Evolutionary conservation across 2,888 invertebrate species (phyloP), one percentile per base, ranked within the genome.

Genomic region (Lysandra bellargus): DNA sequence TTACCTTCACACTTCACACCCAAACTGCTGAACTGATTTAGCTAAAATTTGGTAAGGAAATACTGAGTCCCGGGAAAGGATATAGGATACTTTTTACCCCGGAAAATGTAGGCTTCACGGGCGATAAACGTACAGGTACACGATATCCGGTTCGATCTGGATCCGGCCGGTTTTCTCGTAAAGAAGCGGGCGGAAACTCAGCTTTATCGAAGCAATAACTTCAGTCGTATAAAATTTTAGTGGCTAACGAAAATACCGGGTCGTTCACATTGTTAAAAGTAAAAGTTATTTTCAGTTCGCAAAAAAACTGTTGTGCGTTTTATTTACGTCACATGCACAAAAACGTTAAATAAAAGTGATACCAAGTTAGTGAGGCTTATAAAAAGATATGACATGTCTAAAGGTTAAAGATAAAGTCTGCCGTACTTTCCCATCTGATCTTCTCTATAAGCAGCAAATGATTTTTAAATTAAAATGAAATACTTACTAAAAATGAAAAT

Each of bases 241-340:
- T 75, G 75, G 44, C 9, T 49, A 49, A 75, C 49, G 44, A 44
- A 44, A 49, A 74, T 74, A 74, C n/a, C 44, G n/a, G 76, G 76
- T 76, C 57, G 33, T 76, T 57, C 30, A 76, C 76, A n/a, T 75
- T 53, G 75, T 75, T 57, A 57, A 76, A 76, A 76, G 76, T 53
- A 76, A 76, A 57, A 76, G 76, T 76, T 57, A 33, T 33, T 53
- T 53, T 49, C 2, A 53, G 17, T 73, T 40, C 7, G 7, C n/a
- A 23, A 74, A 17, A 17, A 73, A 73, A 74, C 40, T 44, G n/a
- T 44, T n/a, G 40, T 40, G 44, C 74, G 40, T 74, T 37, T 33
- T 61, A 6, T 49, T 49, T 14, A 64, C 64, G 64, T 64, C 64
- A 64, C 64, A 30, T 4, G 69, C 64, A 64, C 57, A 64, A 12